Evolutionary conservation across 2,113 vertebrate species (phyloP).

Genomic region (Macquaria australasica): DNA sequence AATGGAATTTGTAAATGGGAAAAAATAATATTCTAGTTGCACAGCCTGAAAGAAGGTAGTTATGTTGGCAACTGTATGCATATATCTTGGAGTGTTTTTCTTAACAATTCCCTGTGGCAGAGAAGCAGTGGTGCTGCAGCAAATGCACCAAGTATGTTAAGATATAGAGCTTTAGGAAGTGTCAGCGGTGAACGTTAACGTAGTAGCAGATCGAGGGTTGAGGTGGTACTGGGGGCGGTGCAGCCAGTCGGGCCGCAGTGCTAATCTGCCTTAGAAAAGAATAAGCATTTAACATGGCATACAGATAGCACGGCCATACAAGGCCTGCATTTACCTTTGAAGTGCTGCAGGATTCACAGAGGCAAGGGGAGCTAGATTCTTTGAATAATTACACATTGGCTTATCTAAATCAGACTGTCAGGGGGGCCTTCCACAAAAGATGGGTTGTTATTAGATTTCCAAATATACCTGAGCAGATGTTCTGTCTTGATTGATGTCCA

Average conservation of each 20-base stretch:
- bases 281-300: slow-evolving; percentile 24
- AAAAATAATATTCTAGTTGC: slow-evolving; percentile 31
- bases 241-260: slow-evolving; percentile 24
- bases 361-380: slow-evolving; percentile 6
- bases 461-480: slow-evolving; percentile 38
- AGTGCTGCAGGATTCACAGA: slow-evolving; percentile 29
- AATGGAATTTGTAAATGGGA: slow-evolving; percentile 51
- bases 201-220: slow-evolving; percentile 1
- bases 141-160: not conserved
- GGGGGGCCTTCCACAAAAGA: slow-evolving; percentile 32
- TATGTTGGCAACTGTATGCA: not conserved
- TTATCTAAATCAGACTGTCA: slow-evolving; percentile 38
- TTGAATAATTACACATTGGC: slow-evolving; percentile 54
- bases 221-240: slow-evolving; percentile 1
- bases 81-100: not conserved
- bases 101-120: not conserved
- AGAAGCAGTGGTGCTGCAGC: not conserved
- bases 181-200: slow-evolving; percentile 3
- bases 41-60: slow-evolving; percentile 6
- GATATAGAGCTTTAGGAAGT: slow-evolving; percentile 20
- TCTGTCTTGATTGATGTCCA: slow-evolving; percentile 19
- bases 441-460: slow-evolving; percentile 11
- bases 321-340: slow-evolving; percentile 38
- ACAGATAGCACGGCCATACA: slow-evolving; percentile 11
- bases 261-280: slow-evolving; percentile 39